phyloP scores from a whole-genome alignment of 2,797 vertebrate genomes.

The Tauraco hartlaubi region DNA sequence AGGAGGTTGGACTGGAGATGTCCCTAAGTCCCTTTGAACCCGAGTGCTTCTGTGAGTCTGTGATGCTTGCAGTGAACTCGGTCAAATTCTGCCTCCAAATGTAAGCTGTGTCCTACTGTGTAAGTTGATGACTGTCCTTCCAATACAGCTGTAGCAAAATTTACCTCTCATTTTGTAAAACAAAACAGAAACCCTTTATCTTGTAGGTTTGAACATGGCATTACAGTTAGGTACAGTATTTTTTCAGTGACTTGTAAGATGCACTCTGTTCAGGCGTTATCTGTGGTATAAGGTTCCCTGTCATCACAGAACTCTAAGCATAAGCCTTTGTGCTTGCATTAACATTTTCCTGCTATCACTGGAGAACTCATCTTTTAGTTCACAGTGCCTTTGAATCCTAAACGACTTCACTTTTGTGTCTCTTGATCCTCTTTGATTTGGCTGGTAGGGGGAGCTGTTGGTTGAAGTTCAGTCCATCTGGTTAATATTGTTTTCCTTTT shows the following conservation, averaged over 20 bases:
- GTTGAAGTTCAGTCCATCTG: not conserved
- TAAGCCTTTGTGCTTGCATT: not conserved
- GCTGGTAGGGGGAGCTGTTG: slow-evolving; percentile 64
- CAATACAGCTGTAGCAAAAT: not conserved
- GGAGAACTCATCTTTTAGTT: not conserved
- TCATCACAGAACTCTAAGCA: not conserved
- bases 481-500: slow-evolving; percentile 38
- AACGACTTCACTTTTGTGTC: not conserved
- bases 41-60: not conserved
- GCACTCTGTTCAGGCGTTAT: not conserved
- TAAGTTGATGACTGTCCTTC: not conserved
- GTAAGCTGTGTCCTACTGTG: not conserved
- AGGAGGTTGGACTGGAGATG: not conserved
- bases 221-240: not conserved
- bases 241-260: not conserved
- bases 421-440: not conserved
- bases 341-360: not conserved
- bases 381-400: not conserved
- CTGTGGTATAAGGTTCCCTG: not conserved
- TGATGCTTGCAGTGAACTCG: not conserved
- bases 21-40: not conserved
- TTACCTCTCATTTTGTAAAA: not conserved
- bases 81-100: not conserved
- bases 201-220: not conserved
- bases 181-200: not conserved